These are phyloP conservation scores for Leguminivora glycinivorella DNA, from an alignment of 1,140 invertebrate species.

Conservation along the genomic window DNA sequence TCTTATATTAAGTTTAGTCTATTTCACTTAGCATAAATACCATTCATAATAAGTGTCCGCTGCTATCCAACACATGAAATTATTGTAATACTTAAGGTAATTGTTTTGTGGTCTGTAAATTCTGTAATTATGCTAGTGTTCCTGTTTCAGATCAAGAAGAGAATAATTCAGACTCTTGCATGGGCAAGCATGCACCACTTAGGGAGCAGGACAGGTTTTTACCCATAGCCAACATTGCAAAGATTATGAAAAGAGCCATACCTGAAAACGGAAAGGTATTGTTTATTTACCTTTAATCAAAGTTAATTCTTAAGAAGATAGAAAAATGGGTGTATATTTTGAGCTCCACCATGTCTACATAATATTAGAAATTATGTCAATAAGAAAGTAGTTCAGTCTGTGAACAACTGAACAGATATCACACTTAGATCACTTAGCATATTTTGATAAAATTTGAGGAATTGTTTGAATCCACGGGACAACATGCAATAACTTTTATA, in stretches of 20 bases:
- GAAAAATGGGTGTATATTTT: too few species aligned
- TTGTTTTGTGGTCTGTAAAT: too few species aligned
- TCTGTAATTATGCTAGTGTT: too few species aligned
- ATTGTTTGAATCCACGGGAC: too few species aligned
- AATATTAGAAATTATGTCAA: too few species aligned
- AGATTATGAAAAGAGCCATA: constrained; percentile 99
- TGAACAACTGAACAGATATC: too few species aligned
- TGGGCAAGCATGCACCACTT: constrained; percentile 81
- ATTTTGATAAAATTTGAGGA: neutral
- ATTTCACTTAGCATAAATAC: neutral
- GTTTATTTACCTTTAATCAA: too few species aligned
- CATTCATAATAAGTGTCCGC: neutral
- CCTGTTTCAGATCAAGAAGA: constrained; percentile 77
- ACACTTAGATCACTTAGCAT: too few species aligned
- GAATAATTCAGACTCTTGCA: constrained; percentile 87
- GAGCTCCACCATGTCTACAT: too few species aligned
- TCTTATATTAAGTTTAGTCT: neutral
- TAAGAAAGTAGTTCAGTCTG: too few species aligned
- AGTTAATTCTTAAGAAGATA: too few species aligned
- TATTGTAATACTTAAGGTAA: neutral
- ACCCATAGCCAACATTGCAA: constrained; percentile 98
- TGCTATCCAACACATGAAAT: neutral
- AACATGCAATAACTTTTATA: too few species aligned
- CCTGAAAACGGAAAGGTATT: constrained; percentile 95
- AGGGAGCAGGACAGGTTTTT: constrained; percentile 96